Conservation (phyloP, 2,888 invertebrate species). For the Orthosia gracilis region DNA sequence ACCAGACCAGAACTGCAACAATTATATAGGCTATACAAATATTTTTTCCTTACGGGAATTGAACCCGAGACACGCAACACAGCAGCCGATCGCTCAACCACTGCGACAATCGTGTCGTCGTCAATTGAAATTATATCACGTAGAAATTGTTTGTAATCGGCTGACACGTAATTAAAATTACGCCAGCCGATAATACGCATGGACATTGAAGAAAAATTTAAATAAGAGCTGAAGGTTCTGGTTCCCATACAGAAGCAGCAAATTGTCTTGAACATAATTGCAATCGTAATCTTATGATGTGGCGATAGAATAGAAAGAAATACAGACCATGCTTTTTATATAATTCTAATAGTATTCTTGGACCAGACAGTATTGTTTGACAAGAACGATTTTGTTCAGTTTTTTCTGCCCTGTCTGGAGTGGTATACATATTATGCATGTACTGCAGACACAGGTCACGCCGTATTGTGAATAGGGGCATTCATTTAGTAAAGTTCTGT, state of each 20-base stretch:
- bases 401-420: conserved; percentile 63
- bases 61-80: too few relatives aligned
- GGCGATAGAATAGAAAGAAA: neutral
- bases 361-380: conserved; percentile 46
- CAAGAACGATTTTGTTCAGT: conserved; percentile 45
- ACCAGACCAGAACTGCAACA: too few relatives aligned
- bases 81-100: too few relatives aligned
- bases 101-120: too few relatives aligned
- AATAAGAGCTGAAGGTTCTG: neutral
- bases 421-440: conserved; percentile 22
- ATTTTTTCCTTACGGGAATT: too few relatives aligned
- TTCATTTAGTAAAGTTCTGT: conserved; percentile 64
- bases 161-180: too few relatives aligned
- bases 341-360: conserved; percentile 2
- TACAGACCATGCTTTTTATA: neutral
- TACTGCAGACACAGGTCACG: conserved; percentile 49
- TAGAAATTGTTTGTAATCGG: neutral
- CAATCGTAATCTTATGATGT: neutral
- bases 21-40: too few relatives aligned
- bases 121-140: neutral
- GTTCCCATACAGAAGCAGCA: neutral
- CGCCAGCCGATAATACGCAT: too few relatives aligned
- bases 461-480: conserved; percentile 57
- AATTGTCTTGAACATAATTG: neutral
- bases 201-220: neutral